These are phyloP conservation scores for Corythornis cristatus DNA, from an alignment of 2,113 vertebrate genomes.

Conservation along the genomic window DNA sequence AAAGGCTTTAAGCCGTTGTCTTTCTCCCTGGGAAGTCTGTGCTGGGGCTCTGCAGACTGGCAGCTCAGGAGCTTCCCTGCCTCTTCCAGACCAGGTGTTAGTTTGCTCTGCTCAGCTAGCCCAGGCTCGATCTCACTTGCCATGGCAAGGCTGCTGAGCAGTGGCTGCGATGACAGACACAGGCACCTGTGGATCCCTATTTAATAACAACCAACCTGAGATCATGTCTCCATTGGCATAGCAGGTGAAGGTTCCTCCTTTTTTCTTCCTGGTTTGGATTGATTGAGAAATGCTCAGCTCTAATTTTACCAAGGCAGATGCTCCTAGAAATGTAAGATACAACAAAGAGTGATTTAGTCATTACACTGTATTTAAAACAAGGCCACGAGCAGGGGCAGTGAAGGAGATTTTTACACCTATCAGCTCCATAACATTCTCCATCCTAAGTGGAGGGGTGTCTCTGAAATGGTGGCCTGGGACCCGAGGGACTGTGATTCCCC, in stretches of 20 bases:
- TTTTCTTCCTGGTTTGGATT: neutral
- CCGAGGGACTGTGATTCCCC: neutral
- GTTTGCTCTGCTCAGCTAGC: neutral
- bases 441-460: too few relatives aligned
- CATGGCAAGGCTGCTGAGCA: neutral
- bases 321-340: neutral
- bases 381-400: neutral
- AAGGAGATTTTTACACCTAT: neutral
- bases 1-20: neutral
- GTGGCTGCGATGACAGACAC: neutral
- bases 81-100: neutral
- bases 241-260: neutral
- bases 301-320: neutral
- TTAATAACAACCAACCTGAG: neutral
- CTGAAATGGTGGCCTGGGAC: neutral
- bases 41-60: neutral
- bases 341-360: neutral
- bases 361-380: neutral
- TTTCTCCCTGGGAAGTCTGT: neutral
- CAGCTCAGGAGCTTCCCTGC: neutral
- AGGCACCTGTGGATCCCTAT: neutral
- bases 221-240: neutral
- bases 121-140: neutral
- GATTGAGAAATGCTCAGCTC: neutral
- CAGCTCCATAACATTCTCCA: neutral